Percentiles rank a stretch among this genome's conserved stretches.
Evolutionary conservation across 2,888 invertebrate genomes (phyloP).

Genomic region (Tiliacea aurago): DNA sequence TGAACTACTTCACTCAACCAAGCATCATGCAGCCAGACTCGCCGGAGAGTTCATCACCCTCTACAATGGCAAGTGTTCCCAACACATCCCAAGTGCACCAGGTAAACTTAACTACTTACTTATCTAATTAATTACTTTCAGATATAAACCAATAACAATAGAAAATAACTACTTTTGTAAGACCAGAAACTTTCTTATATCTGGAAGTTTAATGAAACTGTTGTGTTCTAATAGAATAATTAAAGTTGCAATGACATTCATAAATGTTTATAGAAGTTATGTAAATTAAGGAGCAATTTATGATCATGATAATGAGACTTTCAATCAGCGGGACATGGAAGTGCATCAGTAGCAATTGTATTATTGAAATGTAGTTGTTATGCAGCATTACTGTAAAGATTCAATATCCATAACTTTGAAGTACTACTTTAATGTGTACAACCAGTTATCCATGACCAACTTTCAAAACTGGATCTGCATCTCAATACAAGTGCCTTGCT

Average conservation of each 20-base stretch:
- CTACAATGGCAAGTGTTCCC: conserved; percentile 69
- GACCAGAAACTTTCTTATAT: neutral
- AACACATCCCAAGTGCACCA: conserved; percentile 84
- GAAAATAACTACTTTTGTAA: conserved; percentile 1
- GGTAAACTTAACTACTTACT: conserved; percentile 68
- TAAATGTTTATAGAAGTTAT: conserved; percentile 7
- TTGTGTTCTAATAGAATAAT: conserved; percentile 3
- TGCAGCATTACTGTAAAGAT: conserved; percentile 8
- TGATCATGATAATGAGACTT: conserved; percentile 15
- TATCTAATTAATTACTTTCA: neutral
- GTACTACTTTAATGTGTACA: conserved; percentile 8
- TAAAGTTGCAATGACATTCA: conserved; percentile 6
- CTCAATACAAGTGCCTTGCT: conserved; percentile 4
- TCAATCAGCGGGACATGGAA: neutral
- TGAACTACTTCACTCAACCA: conserved; percentile 79
- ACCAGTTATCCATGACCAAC: conserved; percentile 38
- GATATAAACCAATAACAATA: neutral
- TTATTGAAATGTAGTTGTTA: neutral
- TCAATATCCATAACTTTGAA: conserved; percentile 10
- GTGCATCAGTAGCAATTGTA: neutral
- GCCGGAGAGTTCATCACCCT: conserved; percentile 80
- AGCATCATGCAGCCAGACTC: conserved; percentile 78
- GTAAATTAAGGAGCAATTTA: conserved; percentile 2
- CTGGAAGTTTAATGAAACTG: conserved; percentile 1
- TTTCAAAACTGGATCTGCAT: conserved; percentile 44